These are phyloP conservation scores for Apis mellifera DNA, from an alignment of 1,140 invertebrate genomes.

Conservation along the genomic window DNA sequence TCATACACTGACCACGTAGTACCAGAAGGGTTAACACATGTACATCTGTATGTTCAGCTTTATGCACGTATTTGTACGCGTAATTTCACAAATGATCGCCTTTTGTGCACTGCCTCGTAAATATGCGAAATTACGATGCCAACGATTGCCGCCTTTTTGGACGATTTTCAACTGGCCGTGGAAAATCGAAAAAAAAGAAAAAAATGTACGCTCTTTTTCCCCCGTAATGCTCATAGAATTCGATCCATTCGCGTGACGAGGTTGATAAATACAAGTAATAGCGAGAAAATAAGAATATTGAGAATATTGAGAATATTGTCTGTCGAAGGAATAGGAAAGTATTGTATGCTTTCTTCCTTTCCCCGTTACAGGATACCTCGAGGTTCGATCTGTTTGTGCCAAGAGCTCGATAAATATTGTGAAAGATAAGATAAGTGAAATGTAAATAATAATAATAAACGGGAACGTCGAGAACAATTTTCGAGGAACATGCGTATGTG, in stretches of 20 bases:
- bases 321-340: no score
- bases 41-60: conserved; percentile 13
- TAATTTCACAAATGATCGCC: conserved; percentile 59
- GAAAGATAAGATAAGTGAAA: no score
- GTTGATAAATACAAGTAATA: no score
- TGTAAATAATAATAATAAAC: no score
- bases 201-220: neutral
- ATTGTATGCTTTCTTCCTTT: no score
- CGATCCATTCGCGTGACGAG: no score
- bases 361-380: no score
- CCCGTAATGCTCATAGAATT: neutral
- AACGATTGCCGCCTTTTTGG: conserved; percentile 49
- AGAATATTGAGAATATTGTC: no score
- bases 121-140: conserved; percentile 58
- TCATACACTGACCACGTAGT: neutral
- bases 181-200: conserved; percentile 9
- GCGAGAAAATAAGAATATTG: no score
- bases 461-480: no score
- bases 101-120: conserved; percentile 51
- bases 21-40: neutral
- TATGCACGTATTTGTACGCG: conserved; percentile 3
- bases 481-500: no score
- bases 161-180: conserved; percentile 40
- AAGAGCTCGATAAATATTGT: no score
- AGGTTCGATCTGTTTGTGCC: neutral